Evolutionary conservation across 1,140 invertebrate species (phyloP), one percentile per base, ranked within the genome.

Genomic region (Stegodyphus mimosarum): DNA sequence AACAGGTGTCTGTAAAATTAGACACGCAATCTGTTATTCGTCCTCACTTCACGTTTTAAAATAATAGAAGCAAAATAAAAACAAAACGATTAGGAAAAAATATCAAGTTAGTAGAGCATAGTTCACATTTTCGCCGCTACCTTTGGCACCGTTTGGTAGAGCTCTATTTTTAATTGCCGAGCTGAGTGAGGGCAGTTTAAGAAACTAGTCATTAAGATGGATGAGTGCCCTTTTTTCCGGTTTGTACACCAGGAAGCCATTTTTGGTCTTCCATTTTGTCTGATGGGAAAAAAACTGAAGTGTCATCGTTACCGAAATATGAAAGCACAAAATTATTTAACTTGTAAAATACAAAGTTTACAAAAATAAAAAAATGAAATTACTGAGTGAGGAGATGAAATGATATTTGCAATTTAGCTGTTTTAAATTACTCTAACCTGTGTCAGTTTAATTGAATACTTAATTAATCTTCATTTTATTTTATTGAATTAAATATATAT

Each of bases 1-100:
- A 84, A 84, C 73, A 84, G 81, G 81, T 84, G 81, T 84, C 81
- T 84, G 50, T 64, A 66, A 66, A 84, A 84, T 84, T 84, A 66
- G 81, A 76, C 66, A 76, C 73, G 81, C 81, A 76, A 64, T 84
- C 73, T 55, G 72, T 75, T 69, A 75, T 69, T 75, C 72, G 55
- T 13, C 64, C 50, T 67, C 63, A 74, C 50, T 75, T 75, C 33
- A 49, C 60, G 49, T 50, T 60, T 84, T 51, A 33, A 73, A 55
- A 73, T 52, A 17, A 33, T 17, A 17, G 18, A 7, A 9, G 53
- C 69, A 55, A 70, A 55, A 49, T 33, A 51, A 71, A 71, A 73
- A 63, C 18, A 81, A 50, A 50, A 72, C n/a, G 33, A 72, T 52
- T 49, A 48, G 53, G 17, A 72, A 55, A 73, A 17, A 33, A 71